These are phyloP conservation scores for Streblospio benedicti DNA, from an alignment of 1,140 invertebrate species.

Conservation along the genomic window DNA sequence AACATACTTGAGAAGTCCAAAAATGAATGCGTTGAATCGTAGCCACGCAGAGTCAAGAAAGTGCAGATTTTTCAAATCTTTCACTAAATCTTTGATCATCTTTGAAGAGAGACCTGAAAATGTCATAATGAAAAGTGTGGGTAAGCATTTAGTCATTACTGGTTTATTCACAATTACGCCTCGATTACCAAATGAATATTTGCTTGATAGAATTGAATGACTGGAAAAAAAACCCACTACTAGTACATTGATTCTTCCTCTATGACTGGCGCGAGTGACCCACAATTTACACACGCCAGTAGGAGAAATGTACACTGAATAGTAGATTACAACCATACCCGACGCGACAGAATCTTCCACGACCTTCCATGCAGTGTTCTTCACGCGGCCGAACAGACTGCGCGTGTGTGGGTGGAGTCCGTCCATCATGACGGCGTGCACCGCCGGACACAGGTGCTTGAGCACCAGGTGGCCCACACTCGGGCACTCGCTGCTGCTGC, in stretches of 20 bases:
- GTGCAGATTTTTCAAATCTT: conserved; percentile 15
- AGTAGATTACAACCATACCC: too few species aligned
- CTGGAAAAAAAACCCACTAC: neutral
- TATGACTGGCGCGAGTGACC: too few species aligned
- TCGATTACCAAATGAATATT: neutral
- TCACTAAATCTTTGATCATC: conserved; percentile 7
- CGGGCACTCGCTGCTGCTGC: conserved; percentile 51
- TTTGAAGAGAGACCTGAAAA: conserved; percentile 10
- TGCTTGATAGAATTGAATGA: neutral
- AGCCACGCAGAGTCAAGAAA: conserved; percentile 12
- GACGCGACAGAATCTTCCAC: conserved; percentile 77
- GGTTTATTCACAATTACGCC: too few species aligned
- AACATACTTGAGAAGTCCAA: conserved; percentile 72
- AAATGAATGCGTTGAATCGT: conserved; percentile 78
- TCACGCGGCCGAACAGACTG: conserved; percentile 72
- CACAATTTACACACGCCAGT: too few species aligned
- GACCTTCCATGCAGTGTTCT: conserved; percentile 76
- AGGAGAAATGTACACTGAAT: too few species aligned
- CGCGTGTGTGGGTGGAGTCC: conserved; percentile 67
- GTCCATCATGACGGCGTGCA: conserved; percentile 71
- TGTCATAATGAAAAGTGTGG: neutral
- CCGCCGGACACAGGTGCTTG: conserved; percentile 63
- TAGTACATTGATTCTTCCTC: too few species aligned
- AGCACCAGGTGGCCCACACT: conserved; percentile 57
- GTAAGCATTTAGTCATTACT: too few species aligned